Conservation (phyloP, 2,888 invertebrate genomes). For the Drosophila anomelani region DNA sequence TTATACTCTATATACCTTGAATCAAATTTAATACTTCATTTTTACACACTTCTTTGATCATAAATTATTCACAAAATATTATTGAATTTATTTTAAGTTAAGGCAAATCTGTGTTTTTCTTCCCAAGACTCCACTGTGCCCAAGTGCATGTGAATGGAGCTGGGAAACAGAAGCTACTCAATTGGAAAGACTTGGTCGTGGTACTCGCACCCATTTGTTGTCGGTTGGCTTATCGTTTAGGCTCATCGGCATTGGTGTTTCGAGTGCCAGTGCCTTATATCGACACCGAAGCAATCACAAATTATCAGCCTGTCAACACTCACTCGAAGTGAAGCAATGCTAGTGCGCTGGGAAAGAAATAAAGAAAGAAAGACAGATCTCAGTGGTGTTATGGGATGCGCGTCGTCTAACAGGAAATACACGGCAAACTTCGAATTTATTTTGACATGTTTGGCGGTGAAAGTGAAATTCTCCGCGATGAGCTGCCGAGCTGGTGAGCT, state of each 20-base stretch:
- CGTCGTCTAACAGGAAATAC: constrained; percentile 69
- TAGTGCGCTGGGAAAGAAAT: constrained; percentile 5
- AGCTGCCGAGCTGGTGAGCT: constrained; percentile 19
- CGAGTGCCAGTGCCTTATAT: constrained; percentile 68
- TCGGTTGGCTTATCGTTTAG: constrained; percentile 73
- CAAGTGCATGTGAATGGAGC: constrained; percentile 56
- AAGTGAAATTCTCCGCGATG: constrained; percentile 75
- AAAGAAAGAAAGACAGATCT: constrained; percentile 15
- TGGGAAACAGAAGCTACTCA: constrained; percentile 39
- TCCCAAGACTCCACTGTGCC: constrained; percentile 26
- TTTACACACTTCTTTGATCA: background rate
- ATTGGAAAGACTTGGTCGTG: constrained; percentile 18
- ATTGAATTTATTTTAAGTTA: background rate
- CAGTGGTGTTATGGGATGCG: constrained; percentile 40
- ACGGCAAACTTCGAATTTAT: constrained; percentile 68
- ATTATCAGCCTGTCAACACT: constrained; percentile 68
- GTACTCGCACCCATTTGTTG: constrained; percentile 53
- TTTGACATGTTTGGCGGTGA: constrained; percentile 81
- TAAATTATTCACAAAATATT: background rate
- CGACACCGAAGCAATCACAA: constrained; percentile 55
- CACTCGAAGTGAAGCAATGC: constrained; percentile 1
- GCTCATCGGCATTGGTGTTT: constrained; percentile 68
- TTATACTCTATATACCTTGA: too few species aligned
- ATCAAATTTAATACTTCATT: background rate
- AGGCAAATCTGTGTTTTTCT: background rate